Evolutionary conservation across 2,113 vertebrate genomes (phyloP).

Genomic region (Ageneiosus marmoratus): DNA sequence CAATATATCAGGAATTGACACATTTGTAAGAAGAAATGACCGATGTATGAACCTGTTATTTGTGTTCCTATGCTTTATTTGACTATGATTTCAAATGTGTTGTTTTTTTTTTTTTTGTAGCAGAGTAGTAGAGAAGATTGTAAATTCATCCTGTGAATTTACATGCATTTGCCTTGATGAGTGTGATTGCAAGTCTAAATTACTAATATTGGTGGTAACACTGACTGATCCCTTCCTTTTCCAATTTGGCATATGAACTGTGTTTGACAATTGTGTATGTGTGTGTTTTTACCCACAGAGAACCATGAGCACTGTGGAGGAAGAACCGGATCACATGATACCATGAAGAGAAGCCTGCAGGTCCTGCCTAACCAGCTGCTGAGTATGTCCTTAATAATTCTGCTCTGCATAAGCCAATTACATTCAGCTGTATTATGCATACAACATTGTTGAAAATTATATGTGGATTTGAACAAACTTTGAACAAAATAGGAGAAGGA

Average conservation of each 20-base stretch:
- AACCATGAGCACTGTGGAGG: slow-evolving; percentile 98
- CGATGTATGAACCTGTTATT: background rate
- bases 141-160: background rate
- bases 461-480: background rate
- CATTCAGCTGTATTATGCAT: background rate
- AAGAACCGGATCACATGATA: slow-evolving; percentile 96
- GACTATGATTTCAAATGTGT: background rate
- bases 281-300: slow-evolving; percentile 72
- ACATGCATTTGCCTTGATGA: background rate
- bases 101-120: background rate
- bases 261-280: background rate
- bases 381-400: slow-evolving; percentile 80
- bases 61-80: background rate
- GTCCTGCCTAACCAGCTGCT: slow-evolving; percentile 96
- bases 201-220: background rate
- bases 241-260: background rate
- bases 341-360: slow-evolving; percentile 99
- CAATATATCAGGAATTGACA: background rate
- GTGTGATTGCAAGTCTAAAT: background rate
- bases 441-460: background rate
- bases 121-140: background rate
- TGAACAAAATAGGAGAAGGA: background rate
- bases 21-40: background rate
- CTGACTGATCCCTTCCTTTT: background rate
- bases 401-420: background rate